Conservation (phyloP, 2,888 invertebrate genomes). For the Drosophila tanythrix region DNA sequence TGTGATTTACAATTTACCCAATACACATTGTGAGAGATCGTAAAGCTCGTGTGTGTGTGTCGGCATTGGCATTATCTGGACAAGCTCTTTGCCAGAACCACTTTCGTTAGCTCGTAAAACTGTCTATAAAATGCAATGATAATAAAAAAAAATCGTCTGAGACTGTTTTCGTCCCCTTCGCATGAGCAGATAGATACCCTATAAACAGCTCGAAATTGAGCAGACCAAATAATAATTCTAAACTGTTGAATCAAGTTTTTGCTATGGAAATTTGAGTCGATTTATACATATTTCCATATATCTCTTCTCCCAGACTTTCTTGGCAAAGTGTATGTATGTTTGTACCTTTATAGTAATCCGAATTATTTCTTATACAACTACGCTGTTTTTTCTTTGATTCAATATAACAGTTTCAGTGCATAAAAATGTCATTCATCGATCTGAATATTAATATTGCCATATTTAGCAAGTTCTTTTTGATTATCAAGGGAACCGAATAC, state of each 20-base stretch:
- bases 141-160: conserved; percentile 59
- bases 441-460: background rate
- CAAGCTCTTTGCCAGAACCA: conserved; percentile 69
- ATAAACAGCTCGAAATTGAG: background rate
- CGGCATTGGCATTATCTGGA: conserved; percentile 64
- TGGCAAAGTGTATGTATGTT: too few relatives aligned
- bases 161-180: background rate
- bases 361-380: background rate
- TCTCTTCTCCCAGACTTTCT: background rate
- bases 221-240: background rate
- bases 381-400: background rate
- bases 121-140: conserved; percentile 81
- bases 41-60: conserved; percentile 58
- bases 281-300: background rate
- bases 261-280: background rate
- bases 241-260: background rate
- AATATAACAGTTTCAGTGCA: background rate
- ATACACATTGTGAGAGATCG: conserved; percentile 58
- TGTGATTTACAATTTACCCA: conserved; percentile 74
- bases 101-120: conserved; percentile 80
- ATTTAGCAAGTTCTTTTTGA: background rate
- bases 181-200: conserved; percentile 1
- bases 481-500: background rate
- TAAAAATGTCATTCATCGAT: background rate
- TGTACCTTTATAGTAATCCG: background rate